Evolutionary conservation across 2,888 invertebrate genomes (phyloP), one percentile per base, ranked within the genome.

Genomic region (Gryllus longicercus): DNA sequence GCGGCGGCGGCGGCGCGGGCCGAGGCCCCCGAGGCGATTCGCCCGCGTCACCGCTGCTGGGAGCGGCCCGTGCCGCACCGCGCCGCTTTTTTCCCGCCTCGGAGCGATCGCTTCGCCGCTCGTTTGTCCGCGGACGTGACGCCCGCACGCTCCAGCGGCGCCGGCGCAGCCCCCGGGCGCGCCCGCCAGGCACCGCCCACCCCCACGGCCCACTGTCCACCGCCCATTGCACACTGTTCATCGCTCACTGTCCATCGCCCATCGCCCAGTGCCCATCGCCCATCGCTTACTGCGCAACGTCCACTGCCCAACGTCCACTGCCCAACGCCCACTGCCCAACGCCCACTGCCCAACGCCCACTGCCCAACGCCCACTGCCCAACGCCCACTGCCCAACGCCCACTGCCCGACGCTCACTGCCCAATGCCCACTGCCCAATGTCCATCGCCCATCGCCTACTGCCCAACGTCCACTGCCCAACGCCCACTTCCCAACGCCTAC

Each of bases 221-320:
- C 63, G 2, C 4, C 4, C 38, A 38, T 8, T 8, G 38, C 5
- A 3, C 38, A 5, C 5, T 38, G 38, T 25, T 25, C 38, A 38
- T 8, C 38, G 38, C 4, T 5, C 38, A 38, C 3, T 38, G 38
- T 5, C 16, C 63, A n/a, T 3, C 63, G 63, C 5, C 51, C 63
- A 63, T 5, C 16, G 16, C 51, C 12, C 11, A 16, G 51, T 16
- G 51, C 51, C 51, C 51, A 16, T 51, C 3, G 63, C 3, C 18
- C 63, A 3, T 10, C 63, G 63, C 18, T 1, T 21, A 21, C 1
- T 4, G 14, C n/a, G 0, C 63, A 14, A 0, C 1, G 4, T 0
- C 63, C 63, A n/a, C 0, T 18, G 2, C 63, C 18, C 5, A 4
- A 2, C 38, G 5, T 8, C 38, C 38, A 5, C 38, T 38, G 8